phyloP scores from a whole-genome alignment of 2,888 invertebrate species.

The Ernsta delagoae region DNA sequence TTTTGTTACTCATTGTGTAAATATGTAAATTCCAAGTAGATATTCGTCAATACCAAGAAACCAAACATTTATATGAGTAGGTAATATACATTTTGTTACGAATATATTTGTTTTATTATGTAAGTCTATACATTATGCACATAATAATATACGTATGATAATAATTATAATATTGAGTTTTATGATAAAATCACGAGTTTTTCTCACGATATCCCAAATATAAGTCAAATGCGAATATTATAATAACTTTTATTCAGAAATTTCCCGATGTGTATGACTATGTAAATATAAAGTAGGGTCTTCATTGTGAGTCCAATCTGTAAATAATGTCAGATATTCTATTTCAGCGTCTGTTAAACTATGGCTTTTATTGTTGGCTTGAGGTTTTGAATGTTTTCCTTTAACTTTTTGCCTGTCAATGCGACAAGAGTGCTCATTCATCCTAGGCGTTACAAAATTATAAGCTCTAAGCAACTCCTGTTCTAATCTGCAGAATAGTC shows the following conservation, averaged over 20 bases:
- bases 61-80: slow-evolving; percentile 81
- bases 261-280: background rate
- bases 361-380: slow-evolving; percentile 39
- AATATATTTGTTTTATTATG: slow-evolving; percentile 68
- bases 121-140: slow-evolving; percentile 55
- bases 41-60: slow-evolving; percentile 80
- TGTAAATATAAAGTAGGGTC: slow-evolving; percentile 59
- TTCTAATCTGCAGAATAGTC: slow-evolving; percentile 76
- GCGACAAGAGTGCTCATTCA: slow-evolving; percentile 30
- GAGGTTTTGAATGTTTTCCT: slow-evolving; percentile 36
- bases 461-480: slow-evolving; percentile 70
- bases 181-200: slow-evolving; percentile 66
- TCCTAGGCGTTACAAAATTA: slow-evolving; percentile 51
- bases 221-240: too few species aligned
- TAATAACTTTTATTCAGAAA: background rate
- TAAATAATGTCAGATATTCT: slow-evolving; percentile 70
- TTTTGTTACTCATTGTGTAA: slow-evolving; percentile 74
- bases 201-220: background rate
- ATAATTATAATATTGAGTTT: slow-evolving; percentile 73
- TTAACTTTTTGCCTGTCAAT: slow-evolving; percentile 4
- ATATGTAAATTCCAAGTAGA: slow-evolving; percentile 82
- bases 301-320: slow-evolving; percentile 70
- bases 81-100: slow-evolving; percentile 79
- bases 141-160: too few species aligned
- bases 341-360: slow-evolving; percentile 61